Evolutionary conservation across 2,797 vertebrate species (phyloP), one percentile per base, ranked within the genome.

Genomic region (Peromyscus aztecus): DNA sequence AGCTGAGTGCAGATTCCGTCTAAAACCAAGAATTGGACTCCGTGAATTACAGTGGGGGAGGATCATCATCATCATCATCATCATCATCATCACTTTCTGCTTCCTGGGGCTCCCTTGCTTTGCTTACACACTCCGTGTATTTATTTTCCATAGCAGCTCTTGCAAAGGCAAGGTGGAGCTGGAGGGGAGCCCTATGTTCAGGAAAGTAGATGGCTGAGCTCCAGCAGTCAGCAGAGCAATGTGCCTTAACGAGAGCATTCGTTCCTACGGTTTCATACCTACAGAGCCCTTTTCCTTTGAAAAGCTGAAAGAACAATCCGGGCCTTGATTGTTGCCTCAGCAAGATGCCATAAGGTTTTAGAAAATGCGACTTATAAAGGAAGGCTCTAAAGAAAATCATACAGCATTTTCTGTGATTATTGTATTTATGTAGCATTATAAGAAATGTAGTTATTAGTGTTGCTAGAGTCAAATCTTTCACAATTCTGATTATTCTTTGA

Each of bases 301-400:
- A 91, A 89, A 96, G 80, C 89, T 52, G 71, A 11, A 65, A 77
- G 91, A 90, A 95, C 29, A 91, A 84, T 89, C 89, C 69, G 63
- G 61, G 90, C 78, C 97, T 89, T 88, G 92, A 85, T 95, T 81
- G 89, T 94, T 0, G 17, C 61, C 90, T 94, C 76, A 85, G 86
- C 89, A 57, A 96, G 80, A 94, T 87, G 89, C 82, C 90, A n/a
- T 84, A 67, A 94, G 63, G 78, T 80, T 95, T 96, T 87, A 95
- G 69, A 94, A 96, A 96, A 94, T 34, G n/a, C 46, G 49, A 83
- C 90, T 84, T 96, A 85, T n/a, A 89, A 95, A 96, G 89, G 67
- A 61, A 87, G 65, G 52, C 78, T 91, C 37, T 31, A 46, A 93
- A 76, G 86, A 86, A 96, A 97, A 86, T 73, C 78, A 87, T 31